Conservation (phyloP, 2,888 invertebrate genomes). For the Sepiola atlantica region DNA sequence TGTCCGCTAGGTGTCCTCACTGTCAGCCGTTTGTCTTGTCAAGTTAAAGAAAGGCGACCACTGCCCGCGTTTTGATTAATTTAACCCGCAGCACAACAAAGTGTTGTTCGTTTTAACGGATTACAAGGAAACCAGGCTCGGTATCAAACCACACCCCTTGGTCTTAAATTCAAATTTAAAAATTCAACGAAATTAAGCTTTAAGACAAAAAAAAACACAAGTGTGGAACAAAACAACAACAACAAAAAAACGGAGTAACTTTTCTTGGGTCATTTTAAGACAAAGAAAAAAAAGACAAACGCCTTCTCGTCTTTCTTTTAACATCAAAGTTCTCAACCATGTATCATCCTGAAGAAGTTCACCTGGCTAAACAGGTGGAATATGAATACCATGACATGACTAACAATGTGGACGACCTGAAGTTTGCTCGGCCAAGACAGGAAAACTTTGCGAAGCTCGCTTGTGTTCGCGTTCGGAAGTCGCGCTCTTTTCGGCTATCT, state of each 20-base stretch:
- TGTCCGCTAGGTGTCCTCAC: conserved; percentile 32
- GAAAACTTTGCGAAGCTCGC: neutral
- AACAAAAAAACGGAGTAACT: neutral
- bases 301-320: neutral
- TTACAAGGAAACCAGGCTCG: neutral
- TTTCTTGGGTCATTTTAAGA: neutral
- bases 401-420: conserved; percentile 22
- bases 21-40: neutral
- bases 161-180: neutral
- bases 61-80: neutral
- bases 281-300: neutral
- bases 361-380: conserved; percentile 13
- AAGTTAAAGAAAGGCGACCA: neutral
- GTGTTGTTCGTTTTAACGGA: neutral
- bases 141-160: neutral
- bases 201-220: neutral
- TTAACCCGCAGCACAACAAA: neutral
- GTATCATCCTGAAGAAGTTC: neutral
- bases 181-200: neutral
- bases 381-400: conserved; percentile 2
- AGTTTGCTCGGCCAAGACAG: conserved; percentile 1
- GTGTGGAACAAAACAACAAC: neutral
- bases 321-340: neutral
- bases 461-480: neutral
- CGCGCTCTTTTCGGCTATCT: neutral